Percentiles rank a stretch among this genome's conserved stretches.
These are phyloP conservation scores for Melanotaenia nigrans DNA, from an alignment of 2,797 vertebrate genomes.

Conservation along the genomic window DNA sequence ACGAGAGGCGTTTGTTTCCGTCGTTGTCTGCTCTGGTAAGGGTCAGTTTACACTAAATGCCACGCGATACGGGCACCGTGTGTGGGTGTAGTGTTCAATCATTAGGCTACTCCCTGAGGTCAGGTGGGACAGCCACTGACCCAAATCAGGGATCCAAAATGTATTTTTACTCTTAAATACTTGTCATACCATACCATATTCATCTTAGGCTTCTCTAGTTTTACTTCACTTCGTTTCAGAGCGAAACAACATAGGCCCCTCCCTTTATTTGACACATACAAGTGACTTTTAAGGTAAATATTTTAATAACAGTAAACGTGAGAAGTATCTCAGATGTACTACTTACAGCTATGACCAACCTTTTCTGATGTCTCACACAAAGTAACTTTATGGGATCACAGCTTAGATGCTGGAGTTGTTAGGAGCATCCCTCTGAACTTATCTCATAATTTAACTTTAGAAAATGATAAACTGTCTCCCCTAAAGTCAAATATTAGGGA, in stretches of 20 bases:
- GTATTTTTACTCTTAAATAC: no score
- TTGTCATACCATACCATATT: no score
- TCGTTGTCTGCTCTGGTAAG: not conserved
- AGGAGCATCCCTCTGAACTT: not conserved
- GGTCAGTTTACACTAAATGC: conserved; percentile 42
- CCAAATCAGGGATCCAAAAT: not conserved
- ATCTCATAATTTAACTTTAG: not conserved
- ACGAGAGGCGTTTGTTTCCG: not conserved
- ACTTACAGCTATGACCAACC: no score
- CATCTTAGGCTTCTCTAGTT: no score
- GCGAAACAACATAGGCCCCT: no score
- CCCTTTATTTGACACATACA: no score
- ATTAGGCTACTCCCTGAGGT: not conserved
- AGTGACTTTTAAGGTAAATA: no score
- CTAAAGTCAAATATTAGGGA: not conserved
- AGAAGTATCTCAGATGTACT: no score
- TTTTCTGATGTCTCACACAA: no score
- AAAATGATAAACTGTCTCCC: not conserved
- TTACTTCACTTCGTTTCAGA: no score
- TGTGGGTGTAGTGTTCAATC: not conserved
- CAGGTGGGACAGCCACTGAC: conserved; percentile 3
- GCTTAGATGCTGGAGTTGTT: not conserved
- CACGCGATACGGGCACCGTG: conserved; percentile 9
- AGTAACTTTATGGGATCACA: not conserved
- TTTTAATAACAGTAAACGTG: no score